These are phyloP conservation scores for Caenorhabditis tropicalis DNA, from an alignment of 1,140 invertebrate species.

Conservation along the genomic window DNA sequence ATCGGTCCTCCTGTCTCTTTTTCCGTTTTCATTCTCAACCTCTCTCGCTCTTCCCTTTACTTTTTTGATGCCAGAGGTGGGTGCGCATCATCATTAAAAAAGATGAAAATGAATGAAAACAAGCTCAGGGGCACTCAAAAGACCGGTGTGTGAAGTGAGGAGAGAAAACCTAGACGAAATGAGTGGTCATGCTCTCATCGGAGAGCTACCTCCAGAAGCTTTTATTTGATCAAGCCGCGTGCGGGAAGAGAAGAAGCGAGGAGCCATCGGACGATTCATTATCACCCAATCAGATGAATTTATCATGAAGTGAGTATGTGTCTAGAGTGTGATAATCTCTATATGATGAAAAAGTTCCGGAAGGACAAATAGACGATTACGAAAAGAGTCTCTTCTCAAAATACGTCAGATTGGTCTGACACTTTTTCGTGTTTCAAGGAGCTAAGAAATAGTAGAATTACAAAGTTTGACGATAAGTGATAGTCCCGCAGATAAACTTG, in stretches of 20 bases:
- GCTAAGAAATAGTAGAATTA: too few species aligned
- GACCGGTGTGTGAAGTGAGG: slow-evolving; percentile 35
- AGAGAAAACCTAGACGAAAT: neutral
- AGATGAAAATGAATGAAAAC: neutral
- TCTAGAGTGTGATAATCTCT: neutral
- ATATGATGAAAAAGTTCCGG: neutral
- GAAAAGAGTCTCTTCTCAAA: too few species aligned
- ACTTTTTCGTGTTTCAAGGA: too few species aligned
- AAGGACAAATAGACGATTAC: too few species aligned
- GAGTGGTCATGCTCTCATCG: slow-evolving; percentile 9
- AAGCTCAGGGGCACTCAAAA: slow-evolving; percentile 2
- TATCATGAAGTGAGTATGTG: neutral
- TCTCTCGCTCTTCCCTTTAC: neutral
- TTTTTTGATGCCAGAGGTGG: neutral
- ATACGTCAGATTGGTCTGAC: too few species aligned
- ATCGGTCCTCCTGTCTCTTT: too few species aligned
- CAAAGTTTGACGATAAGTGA: too few species aligned
- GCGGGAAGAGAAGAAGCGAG: too few species aligned
- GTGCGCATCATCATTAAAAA: neutral
- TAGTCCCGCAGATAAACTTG: too few species aligned
- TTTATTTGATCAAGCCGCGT: slow-evolving; percentile 31
- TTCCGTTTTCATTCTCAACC: neutral
- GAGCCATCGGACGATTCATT: neutral
- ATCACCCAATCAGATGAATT: neutral
- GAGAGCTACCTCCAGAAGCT: neutral